Evolutionary conservation across 2,888 invertebrate species (phyloP), one percentile per base, ranked within the genome.

Genomic region (Oasisia sp.): DNA sequence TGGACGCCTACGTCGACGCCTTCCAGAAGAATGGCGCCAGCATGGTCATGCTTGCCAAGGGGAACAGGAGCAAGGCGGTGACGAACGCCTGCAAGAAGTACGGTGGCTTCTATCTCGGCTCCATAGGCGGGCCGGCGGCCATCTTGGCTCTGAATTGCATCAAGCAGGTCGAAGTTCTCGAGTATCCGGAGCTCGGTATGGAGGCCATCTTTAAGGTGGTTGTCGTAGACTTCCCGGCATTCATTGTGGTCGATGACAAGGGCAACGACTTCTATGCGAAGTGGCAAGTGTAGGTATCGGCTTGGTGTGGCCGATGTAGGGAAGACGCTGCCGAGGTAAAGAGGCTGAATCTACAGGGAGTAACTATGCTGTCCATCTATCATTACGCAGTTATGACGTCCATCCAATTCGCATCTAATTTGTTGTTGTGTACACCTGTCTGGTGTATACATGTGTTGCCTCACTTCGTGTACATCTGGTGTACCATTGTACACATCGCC

Each of bases 201-300:
- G 96, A 96, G 93, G 96, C 96, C 7, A 95, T 96, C 32, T 96
- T 96, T 96, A 94, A 94, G 92, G 95, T 96, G 27, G 96, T 96
- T 92, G 96, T 96, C 32, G 96, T 95, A 93, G 94, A 96, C 93
- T 96, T 96, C 94, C 96, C 96, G 91, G 96, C 96, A 93, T 96
- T 96, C 94, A 96, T 96, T 92, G 96, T 96, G 0, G 96, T 96
- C 7, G 96, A 96, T 93, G 94, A 96, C 94, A 96, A 96, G 94
- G 96, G 96, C 92, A 96, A 96, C 94, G 96, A 96, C 93, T 96
- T 96, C 94, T 96, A 96, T 93, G 94, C 96, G 92, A 95, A 96
- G 92, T 96, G 96, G 96, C 96, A 96, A 93, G 95, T 95, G 50
- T 50, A 50, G 50, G 50, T 38, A 50, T 9, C 12, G 14, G 50